Percentiles rank a stretch among this genome's conserved stretches.
Evolutionary conservation across 2,113 vertebrate genomes (phyloP).

Genomic region (Tychaedon coryphoeus): DNA sequence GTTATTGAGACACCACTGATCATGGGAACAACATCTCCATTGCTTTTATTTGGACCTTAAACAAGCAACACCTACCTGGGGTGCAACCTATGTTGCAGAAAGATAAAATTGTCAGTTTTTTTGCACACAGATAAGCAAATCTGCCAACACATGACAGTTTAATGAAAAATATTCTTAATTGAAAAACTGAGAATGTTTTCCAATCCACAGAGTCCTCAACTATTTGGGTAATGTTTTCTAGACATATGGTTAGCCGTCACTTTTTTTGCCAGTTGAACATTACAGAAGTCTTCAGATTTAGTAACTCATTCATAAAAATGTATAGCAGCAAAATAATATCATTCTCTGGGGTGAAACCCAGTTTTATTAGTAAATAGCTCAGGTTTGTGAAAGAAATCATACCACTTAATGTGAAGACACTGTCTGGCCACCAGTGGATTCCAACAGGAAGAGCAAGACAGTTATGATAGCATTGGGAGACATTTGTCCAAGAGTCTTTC

Average conservation of each 20-base stretch:
- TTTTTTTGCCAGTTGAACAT: neutral
- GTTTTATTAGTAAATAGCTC: neutral
- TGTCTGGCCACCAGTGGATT: neutral
- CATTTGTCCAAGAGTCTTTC: neutral
- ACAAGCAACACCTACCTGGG: neutral
- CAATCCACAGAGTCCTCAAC: neutral
- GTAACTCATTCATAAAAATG: neutral
- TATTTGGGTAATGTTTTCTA: neutral
- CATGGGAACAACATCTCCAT: neutral
- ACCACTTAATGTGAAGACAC: neutral
- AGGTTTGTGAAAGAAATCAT: neutral
- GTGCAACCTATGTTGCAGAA: neutral
- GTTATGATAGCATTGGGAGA: neutral
- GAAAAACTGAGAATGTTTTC: neutral
- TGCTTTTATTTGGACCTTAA: neutral
- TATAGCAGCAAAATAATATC: neutral
- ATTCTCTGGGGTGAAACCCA: neutral
- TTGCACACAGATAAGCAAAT: neutral
- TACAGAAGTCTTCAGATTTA: neutral
- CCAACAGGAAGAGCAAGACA: neutral
- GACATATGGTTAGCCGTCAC: neutral
- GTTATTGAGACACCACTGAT: neutral
- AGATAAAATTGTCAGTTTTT: neutral
- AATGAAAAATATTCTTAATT: neutral
- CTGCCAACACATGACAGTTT: neutral